phyloP scores from a whole-genome alignment of 2,888 invertebrate species.

The Augiades crinisus region DNA sequence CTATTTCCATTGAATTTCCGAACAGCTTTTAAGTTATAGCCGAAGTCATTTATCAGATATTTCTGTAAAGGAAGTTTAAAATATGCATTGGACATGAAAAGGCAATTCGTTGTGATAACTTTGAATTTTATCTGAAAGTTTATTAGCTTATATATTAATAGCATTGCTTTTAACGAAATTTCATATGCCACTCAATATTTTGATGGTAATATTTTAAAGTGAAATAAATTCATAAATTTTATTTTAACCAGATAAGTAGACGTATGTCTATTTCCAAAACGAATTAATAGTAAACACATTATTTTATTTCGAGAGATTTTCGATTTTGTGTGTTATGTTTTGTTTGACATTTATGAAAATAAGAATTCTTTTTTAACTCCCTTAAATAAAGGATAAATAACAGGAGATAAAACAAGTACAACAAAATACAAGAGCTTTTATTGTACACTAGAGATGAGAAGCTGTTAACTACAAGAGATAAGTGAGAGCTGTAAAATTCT shows the following conservation, averaged over 20 bases:
- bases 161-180: too few species aligned
- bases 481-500: neutral
- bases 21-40: slow-evolving; percentile 13
- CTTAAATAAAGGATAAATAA: too few species aligned
- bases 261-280: too few species aligned
- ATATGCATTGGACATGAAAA: slow-evolving; percentile 3
- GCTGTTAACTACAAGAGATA: neutral
- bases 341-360: too few species aligned
- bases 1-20: slow-evolving; percentile 10
- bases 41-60: slow-evolving; percentile 21
- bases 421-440: neutral
- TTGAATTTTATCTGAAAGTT: slow-evolving; percentile 9
- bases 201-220: too few species aligned
- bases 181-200: too few species aligned
- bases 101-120: slow-evolving; percentile 2
- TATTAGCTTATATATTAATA: neutral
- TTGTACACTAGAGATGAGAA: neutral
- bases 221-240: too few species aligned
- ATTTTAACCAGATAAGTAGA: too few species aligned
- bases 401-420: neutral
- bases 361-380: too few species aligned
- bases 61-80: slow-evolving; percentile 15
- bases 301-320: too few species aligned
- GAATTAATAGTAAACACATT: too few species aligned
- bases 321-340: too few species aligned